Conservation (phyloP, 2,113 vertebrate genomes). For the Gila orcuttii region DNA sequence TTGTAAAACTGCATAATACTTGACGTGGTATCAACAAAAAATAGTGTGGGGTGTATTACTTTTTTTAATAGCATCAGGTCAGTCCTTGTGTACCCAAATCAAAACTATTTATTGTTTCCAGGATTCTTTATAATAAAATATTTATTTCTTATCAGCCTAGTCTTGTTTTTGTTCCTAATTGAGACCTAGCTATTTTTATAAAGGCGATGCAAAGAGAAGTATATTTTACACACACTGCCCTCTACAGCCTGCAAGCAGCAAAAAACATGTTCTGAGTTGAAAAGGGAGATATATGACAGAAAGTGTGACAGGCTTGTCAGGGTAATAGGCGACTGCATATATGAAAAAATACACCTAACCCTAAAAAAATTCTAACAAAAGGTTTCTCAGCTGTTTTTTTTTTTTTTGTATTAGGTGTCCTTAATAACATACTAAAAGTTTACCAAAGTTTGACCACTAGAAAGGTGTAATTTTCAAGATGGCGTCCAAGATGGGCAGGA, state of each 20-base stretch:
- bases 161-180: background rate
- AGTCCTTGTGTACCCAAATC: background rate
- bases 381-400: no score
- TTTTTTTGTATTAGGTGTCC: no score
- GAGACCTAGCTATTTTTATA: background rate
- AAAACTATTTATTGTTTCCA: constrained; percentile 25
- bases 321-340: no score
- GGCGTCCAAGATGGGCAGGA: no score
- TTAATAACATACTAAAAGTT: no score
- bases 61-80: background rate
- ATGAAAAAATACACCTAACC: no score
- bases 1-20: background rate
- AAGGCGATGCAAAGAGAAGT: background rate
- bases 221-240: background rate
- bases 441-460: no score
- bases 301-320: background rate
- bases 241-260: background rate
- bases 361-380: no score
- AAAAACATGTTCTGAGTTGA: background rate
- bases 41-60: background rate
- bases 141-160: background rate
- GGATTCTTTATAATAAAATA: background rate
- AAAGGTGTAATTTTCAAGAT: no score
- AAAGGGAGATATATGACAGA: background rate
- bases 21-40: background rate